Conservation (phyloP, 2,113 vertebrate genomes). For the Tamias sibiricus region DNA sequence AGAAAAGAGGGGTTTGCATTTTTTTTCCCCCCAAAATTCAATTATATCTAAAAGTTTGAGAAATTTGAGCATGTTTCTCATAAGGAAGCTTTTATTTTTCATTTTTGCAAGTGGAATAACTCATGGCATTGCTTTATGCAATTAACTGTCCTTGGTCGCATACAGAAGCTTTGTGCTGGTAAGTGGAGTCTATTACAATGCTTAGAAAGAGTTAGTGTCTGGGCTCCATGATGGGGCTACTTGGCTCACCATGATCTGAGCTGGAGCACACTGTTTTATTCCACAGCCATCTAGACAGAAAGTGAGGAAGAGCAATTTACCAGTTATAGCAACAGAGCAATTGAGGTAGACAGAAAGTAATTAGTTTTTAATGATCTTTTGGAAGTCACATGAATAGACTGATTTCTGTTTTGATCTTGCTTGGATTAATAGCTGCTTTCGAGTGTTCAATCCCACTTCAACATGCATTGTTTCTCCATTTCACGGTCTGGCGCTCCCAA, state of each 20-base stretch:
- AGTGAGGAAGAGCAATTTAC: constrained; percentile 58
- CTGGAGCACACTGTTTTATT: not conserved
- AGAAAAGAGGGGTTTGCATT: constrained; percentile 20
- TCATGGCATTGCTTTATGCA: not conserved
- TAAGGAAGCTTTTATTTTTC: not conserved
- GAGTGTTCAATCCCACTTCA: constrained; percentile 63
- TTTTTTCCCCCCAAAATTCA: not conserved
- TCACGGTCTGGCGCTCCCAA: constrained; percentile 76
- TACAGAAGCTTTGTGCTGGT: not conserved
- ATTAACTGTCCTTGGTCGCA: not conserved
- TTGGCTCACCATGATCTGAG: constrained; percentile 26
- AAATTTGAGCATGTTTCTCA: constrained; percentile 42
- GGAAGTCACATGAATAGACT: constrained; percentile 77
- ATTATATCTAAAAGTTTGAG: constrained; percentile 44
- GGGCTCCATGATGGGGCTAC: not conserved
- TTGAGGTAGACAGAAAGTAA: constrained; percentile 80
- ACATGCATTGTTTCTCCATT: constrained; percentile 74
- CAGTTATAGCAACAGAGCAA: constrained; percentile 67
- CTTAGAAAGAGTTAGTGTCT: constrained; percentile 4
- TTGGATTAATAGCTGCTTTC: constrained; percentile 78
- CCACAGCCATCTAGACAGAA: constrained; percentile 3
- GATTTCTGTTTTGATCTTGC: constrained; percentile 84
- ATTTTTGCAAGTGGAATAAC: constrained; percentile 30
- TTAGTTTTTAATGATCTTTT: constrained; percentile 83
- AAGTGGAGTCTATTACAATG: not conserved